Base-by-base conservation (phyloP, 53 echinoderm and acorn worm species). In the Holothuria leucospilota region DNA sequence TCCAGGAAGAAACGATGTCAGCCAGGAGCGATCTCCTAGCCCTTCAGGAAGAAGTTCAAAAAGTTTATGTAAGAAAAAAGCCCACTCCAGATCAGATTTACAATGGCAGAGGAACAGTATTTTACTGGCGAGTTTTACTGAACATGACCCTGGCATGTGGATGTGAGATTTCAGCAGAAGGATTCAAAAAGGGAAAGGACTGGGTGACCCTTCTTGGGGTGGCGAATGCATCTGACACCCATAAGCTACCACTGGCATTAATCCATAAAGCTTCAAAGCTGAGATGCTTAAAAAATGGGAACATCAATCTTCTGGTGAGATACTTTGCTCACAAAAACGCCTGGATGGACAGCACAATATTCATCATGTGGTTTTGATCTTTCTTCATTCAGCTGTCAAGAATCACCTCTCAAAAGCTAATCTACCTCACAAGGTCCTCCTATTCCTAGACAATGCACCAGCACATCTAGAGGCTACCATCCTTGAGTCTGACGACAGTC, bases 31-130 rank as follows among this genome's bases (percentile, higher is more conserved):
- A 68, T 68, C 26, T 68, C 1, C 5, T 68, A 23, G 68, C 8
- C 23, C 16, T 68, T 68, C 15, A 68, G 28, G 29, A 29, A 28
- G 16, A 68, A 68, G 29, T 68, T 68, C 8, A 5, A 24, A 20
- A 28, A 68, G 26, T 68, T 28, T 15, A 68, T 68, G 16, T 4
- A 68, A 29, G 68, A 68, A 8, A 6, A n/a, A 68, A 8, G 24
- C 68, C 28, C 26, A 68, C 68, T n/a, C 13, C 8, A 68, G 29
- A 68, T 68, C 68, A 86, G 29, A 86, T 89, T 21, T 92, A 66
- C 80, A 89, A 92, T 30, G 51, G 62, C 41, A 77, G 89, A n/a
- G 92, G 89, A 77, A 92, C 92, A 0, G 86, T 89, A 1, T 68
- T 92, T 13, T 86, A 85, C 89, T 92, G 53, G 71, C 60, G 71